phyloP scores from a whole-genome alignment of 1,140 invertebrate genomes.

The Ceratina calcarata region DNA sequence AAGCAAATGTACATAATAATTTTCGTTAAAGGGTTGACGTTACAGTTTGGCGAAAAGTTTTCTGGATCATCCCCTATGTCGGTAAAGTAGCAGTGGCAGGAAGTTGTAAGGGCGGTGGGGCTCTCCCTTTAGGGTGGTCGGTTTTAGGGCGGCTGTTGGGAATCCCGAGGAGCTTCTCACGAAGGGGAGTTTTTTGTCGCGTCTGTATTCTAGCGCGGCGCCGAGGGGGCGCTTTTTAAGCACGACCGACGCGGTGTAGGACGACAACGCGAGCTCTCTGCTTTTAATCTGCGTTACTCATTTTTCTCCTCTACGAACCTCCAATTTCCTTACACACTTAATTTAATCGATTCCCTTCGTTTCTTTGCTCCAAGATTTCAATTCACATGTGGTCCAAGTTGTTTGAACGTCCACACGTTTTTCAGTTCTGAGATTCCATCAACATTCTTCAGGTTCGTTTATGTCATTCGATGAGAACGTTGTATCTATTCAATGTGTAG shows the following conservation, averaged over 20 bases:
- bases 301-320: constrained; percentile 12
- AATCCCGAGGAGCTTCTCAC: constrained; percentile 51
- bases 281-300: constrained; percentile 44
- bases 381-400: neutral
- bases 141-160: constrained; percentile 49
- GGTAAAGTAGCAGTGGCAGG: constrained; percentile 59
- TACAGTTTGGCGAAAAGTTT: constrained; percentile 23
- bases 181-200: constrained; percentile 67
- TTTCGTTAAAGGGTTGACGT: neutral
- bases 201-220: constrained; percentile 65
- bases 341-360: too few relatives aligned
- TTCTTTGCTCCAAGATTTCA: neutral
- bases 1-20: too few relatives aligned
- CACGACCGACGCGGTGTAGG: constrained; percentile 39
- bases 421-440: neutral
- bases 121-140: constrained; percentile 41
- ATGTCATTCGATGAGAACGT: too few relatives aligned
- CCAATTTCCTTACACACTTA: neutral
- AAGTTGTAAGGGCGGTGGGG: constrained; percentile 30
- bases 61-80: constrained; percentile 42
- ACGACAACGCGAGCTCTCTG: neutral
- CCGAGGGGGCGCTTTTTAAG: constrained; percentile 68
- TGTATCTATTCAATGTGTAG: too few relatives aligned
- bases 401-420: neutral
- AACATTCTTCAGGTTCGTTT: too few relatives aligned